Percentiles rank a stretch among this genome's conserved stretches.
Evolutionary conservation across 2,113 vertebrate genomes (phyloP).

Genomic region (Hoplias malabaricus): DNA sequence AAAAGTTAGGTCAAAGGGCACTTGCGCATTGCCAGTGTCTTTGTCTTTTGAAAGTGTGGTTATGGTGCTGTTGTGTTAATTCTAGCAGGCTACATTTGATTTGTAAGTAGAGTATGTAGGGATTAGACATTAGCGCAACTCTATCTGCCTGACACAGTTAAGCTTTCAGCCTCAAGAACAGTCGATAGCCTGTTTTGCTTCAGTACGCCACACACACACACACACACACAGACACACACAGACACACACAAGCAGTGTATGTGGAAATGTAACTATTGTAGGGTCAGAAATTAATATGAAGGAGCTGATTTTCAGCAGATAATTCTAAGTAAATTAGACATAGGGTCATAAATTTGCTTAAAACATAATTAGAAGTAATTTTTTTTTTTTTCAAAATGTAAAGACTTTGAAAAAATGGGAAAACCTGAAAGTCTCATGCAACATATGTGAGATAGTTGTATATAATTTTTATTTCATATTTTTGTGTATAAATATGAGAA

Average conservation of each 20-base stretch:
- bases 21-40: neutral
- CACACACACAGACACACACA: neutral
- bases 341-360: no score
- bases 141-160: conserved; percentile 23
- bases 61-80: neutral
- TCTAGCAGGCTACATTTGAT: neutral
- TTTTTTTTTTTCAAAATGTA: no score
- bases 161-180: conserved; percentile 12
- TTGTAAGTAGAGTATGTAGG: neutral
- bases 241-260: neutral
- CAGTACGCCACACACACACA: conserved; percentile 12
- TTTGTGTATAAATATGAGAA: no score
- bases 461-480: no score
- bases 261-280: neutral
- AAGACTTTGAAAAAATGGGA: no score
- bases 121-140: conserved; percentile 23
- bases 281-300: no score
- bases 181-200: neutral
- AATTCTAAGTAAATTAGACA: no score
- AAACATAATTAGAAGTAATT: no score
- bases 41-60: neutral
- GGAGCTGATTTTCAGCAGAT: no score
- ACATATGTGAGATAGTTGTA: no score
- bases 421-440: no score
- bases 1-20: conserved; percentile 19